Base-by-base conservation (phyloP, 2,113 vertebrate genomes). In the Panthera uncia region DNA sequence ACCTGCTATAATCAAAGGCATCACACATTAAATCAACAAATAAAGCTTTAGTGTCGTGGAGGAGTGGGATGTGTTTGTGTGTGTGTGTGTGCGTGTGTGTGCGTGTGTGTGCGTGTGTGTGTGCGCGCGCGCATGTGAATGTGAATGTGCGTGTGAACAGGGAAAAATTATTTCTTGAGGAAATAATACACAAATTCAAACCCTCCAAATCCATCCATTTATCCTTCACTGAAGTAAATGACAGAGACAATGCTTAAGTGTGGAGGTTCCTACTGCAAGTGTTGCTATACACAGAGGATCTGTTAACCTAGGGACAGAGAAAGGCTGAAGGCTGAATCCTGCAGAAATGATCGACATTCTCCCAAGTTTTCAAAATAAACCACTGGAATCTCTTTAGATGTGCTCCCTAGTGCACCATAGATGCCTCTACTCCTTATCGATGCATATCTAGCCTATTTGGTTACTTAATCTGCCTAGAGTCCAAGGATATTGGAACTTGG, bases 121-220 rank as follows among this genome's bases (percentile, higher is more conserved):
- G 13, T 45, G 38, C 18, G 10, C n/a, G 23, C 55, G 8, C 83
- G 4, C 57, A 16, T 13, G 8, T 33, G 38, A n/a, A 45, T 9
- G 4, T 5, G 65, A 68, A 10, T 11, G 1, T 86, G 9, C 13
- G 5, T 50, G 13, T 45, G 38, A 74, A 74, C 25, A 71, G 3
- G 1, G n/a, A 5, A 66, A 85, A 78, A 76, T 41, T 25, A 61
- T 61, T 61, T 61, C 57, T 57, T 71, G 63, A 69, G n/a, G 45
- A 85, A 90, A 92, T 90, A 71, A 61, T 11, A 73, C 10, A 79
- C 3, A 89, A 87, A 80, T 83, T 4, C 50, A 88, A 92, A 84
- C 1, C 11, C 7, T 50, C 29, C 48, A 76, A 52, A 83, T 21
- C 23, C 15, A 57, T 16, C 50, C 16, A 55, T 10, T 92, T n/a